Evolutionary conservation across 2,113 vertebrate genomes (phyloP), one percentile per base, ranked within the genome.

Genomic region (Mionectes macconnelli): DNA sequence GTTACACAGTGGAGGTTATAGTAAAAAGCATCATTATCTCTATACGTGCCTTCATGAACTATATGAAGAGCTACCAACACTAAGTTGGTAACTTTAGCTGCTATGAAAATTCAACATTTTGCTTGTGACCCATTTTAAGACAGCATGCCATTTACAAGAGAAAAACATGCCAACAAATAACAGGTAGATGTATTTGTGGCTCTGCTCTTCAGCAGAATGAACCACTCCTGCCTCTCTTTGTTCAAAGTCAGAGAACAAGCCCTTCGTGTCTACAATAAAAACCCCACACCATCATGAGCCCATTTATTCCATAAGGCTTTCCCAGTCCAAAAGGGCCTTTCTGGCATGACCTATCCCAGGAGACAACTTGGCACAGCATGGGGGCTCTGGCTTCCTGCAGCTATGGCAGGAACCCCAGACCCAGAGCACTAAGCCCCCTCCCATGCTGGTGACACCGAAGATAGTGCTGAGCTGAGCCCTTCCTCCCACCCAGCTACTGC

Each of bases 291-390:
- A 74, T 12, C 14, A 63, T 37, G 40, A 82, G 14, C 9, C 24
- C 8, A 5, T 19, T 23, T 79, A 21, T 10, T 66, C 53, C 17
- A 5, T 57, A 76, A 84, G 30, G n/a, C 47, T 67, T 70, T 40
- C 31, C 64, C 30, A 30, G 22, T 22, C 24, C 27, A 0, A 44
- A 80, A 33, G 23, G 76, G 35, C 28, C 25, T 47, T 72, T 68
- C 55, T 0, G 3, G 20, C 8, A 39, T 0, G 2, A 76, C 12
- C 0, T 4, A 1, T 28, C 50, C 24, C n/a, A 64, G 56, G 20
- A 56, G 39, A 64, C 1, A 5, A 30, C 45, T 47, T 52, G 2
- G 2, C 40, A n/a, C 1, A 4, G 31, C 25, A 28, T 3, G 23
- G 49, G 25, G 11, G 23, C 39, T 62, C 28, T 53, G 84, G 35